Base-by-base conservation (phyloP, 2,797 vertebrate genomes). In the Champsocephalus esox region DNA sequence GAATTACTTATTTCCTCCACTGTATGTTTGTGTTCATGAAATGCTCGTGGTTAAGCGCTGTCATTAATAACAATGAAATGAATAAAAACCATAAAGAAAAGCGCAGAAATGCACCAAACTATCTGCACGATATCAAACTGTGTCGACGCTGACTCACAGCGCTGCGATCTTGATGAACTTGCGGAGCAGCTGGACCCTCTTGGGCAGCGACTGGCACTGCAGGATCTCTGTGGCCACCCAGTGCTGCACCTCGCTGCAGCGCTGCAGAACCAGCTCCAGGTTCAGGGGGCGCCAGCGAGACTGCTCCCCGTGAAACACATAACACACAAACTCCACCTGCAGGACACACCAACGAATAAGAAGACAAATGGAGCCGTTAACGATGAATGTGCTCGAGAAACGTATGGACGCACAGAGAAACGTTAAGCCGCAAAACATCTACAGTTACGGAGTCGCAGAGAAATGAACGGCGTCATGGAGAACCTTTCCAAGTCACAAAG, bases 111-210 rank as follows among this genome's bases (percentile, higher is more conserved):
- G 8, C 34, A 38, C 34, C 6, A 38, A 1, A 38, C 8, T 38
- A 38, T 38, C 2, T 9, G 2, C 2, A 38, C 8, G 34, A 38
- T 38, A 38, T 38, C 34, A 38, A 9, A 9, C 7, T 38, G 34
- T 7, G 34, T 38, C 9, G 9, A 9, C 8, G 34, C 8, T 6
- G 34, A 88, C 97, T 96, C 92, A 98, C 98, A 98, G 95, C 7
- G 97, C 96, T 0, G 97, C 96, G 2, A 98, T 96, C 94, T 99
- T 98, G 93, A 99, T 98, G 89, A 99, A 98, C 91, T 98, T 99
- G 88, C 97, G 97, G 58, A 99, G 96, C 65, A 99, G 96, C 82
- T 99, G 97, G 28, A 97, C 88, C 1, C 98, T 94, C 87, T 98
- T 97, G 1, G 96, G 97, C 54, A 96, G 95, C 0, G 95, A 95